A percentile compares a stretch with the other conserved stretches of the same genome.
These are phyloP conservation scores for Actias luna DNA, from an alignment of 2,888 invertebrate genomes.

Conservation along the genomic window DNA sequence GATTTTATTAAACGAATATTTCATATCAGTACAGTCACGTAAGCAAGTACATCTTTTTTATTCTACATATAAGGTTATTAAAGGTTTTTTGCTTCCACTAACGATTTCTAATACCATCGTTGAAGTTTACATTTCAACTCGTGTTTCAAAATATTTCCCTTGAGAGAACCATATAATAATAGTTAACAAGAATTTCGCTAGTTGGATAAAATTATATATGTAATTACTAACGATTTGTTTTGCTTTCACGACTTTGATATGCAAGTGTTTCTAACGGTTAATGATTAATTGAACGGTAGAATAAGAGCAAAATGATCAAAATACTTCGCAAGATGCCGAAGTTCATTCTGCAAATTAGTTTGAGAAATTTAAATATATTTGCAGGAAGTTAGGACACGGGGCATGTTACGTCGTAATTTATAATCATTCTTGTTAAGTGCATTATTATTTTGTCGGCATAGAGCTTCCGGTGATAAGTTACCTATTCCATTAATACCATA, in stretches of 20 bases:
- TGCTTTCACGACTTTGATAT: not conserved
- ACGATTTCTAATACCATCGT: conserved; percentile 5
- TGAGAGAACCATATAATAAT: conserved; percentile 40
- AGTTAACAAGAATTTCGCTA: conserved; percentile 24
- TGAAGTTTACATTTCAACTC: conserved; percentile 55
- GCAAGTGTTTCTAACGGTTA: not conserved
- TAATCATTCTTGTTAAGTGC: conserved; percentile 27
- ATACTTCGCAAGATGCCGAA: not conserved
- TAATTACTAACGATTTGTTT: conserved; percentile 2
- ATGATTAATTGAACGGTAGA: not conserved
- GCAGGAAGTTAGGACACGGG: conserved; percentile 40
- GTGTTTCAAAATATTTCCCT: conserved; percentile 69
- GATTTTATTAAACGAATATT: too few species aligned
- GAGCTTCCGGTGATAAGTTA: conserved; percentile 45
- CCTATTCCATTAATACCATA: conserved; percentile 20
- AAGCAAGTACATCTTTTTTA: not conserved
- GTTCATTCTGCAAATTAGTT: conserved; percentile 23
- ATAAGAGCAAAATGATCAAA: conserved; percentile 17
- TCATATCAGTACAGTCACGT: too few species aligned
- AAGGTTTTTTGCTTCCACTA: conserved; percentile 11
- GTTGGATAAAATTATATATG: conserved; percentile 34
- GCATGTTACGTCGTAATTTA: conserved; percentile 38
- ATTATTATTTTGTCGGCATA: conserved; percentile 33
- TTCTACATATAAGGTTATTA: not conserved
- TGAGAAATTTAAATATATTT: conserved; percentile 23